Base-by-base conservation (phyloP, 2,888 invertebrate genomes). In the Tuta absoluta region DNA sequence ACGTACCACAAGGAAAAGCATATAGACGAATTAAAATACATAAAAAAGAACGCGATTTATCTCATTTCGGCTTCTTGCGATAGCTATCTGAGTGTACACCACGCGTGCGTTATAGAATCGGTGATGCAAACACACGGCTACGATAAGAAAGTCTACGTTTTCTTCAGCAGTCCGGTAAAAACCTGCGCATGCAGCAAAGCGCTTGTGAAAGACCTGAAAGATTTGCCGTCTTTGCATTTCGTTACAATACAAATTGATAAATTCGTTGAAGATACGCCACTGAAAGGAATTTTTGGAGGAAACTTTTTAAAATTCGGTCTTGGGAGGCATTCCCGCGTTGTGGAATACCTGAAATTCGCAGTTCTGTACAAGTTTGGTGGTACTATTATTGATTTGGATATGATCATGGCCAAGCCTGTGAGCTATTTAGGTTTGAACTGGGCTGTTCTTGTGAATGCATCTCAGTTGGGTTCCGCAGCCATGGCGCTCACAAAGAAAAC, bases 21-120 rank as follows among this genome's bases (percentile, higher is more conserved):
- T 17, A 8, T 45, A 4, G 45, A 49, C 12, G 19, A 49, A 23
- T 14, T 19, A 2, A 8, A 19, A 33, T 10, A n/a, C 14, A 51
- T 62, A 1, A 51, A 38, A 10, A 65, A 57, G 5, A 62, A 67
- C 5, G 41, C 66, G 0, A 65, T 71, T 7, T 71, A 67, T 38
- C 65, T 70, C 19, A 63, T 66, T 33, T 64, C 68, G 7, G 64
- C 65, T 1, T 65, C 65, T 0, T 71, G 71, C 38, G 57, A 61
- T 0, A 51, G 41, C 14, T 57, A 38, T 0, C 14, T 71, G 0
- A 58, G 59, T 0, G 21, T 60, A 10, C 60, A 63, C 5, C 60
- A 68, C 0, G 70, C 70, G 0, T 71, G 71, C 37, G 64, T 66
- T 0, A 62, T 71, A n/a, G 70, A 71, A 59, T 62, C 71, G 0